Evolutionary conservation across 2,113 vertebrate genomes (phyloP).

Genomic region (Alces alces): DNA sequence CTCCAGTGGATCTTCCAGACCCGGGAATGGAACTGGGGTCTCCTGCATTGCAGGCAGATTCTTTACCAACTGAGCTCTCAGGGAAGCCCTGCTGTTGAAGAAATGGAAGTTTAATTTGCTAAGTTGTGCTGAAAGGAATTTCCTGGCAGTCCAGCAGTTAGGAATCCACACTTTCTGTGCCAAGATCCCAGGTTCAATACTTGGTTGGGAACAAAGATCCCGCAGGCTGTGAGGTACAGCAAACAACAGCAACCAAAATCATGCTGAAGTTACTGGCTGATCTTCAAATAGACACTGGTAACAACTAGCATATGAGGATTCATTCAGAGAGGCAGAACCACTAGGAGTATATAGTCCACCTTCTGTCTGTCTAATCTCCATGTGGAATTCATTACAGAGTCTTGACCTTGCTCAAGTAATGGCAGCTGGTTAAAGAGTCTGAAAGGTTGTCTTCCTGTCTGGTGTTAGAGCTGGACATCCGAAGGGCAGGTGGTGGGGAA

Average conservation of each 20-base stretch:
- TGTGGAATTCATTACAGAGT: background rate
- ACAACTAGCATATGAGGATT: background rate
- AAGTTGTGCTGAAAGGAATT: background rate
- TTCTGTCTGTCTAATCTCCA: background rate
- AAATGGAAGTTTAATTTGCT: background rate
- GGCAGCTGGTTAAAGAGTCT: background rate
- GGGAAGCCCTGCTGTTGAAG: background rate
- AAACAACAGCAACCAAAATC: background rate
- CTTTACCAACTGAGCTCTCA: background rate
- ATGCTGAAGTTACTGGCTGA: background rate
- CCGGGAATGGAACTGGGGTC: background rate
- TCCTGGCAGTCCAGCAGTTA: background rate
- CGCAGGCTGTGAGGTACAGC: background rate
- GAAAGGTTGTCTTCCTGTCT: background rate
- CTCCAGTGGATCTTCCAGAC: background rate
- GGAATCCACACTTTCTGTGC: background rate
- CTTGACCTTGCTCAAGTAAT: background rate
- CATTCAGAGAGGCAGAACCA: background rate
- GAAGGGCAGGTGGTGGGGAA: background rate
- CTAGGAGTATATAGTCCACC: background rate
- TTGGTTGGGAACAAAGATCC: background rate
- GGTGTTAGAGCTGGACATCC: background rate
- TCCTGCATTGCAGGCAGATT: background rate
- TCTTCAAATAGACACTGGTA: background rate
- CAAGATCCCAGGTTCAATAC: background rate